Percentiles rank a stretch among this genome's conserved stretches.
Evolutionary conservation across 2,797 vertebrate genomes (phyloP).

Genomic region (Serranus cabrilla): DNA sequence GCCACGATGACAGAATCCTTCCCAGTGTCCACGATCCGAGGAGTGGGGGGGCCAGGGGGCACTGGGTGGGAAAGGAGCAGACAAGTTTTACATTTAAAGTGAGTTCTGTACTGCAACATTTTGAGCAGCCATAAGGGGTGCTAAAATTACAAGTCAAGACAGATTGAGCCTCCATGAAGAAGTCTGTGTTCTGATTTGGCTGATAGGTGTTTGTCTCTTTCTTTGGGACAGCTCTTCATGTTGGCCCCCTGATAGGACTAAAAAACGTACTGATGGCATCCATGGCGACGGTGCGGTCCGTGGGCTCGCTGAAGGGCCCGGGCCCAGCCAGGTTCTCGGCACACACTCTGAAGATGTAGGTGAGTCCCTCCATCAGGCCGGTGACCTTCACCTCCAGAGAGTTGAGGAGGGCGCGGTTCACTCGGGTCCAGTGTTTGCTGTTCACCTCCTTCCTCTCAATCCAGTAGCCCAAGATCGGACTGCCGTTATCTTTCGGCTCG

Average conservation of each 20-base stretch:
- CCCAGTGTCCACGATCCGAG: slow-evolving; percentile 92
- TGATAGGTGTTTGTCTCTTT: no score
- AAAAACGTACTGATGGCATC: slow-evolving; percentile 94
- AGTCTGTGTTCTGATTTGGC: background rate
- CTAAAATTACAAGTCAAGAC: background rate
- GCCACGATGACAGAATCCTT: slow-evolving; percentile 91
- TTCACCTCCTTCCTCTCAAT: slow-evolving; percentile 98
- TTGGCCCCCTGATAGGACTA: background rate
- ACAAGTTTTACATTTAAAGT: no score
- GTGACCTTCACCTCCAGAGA: slow-evolving; percentile 89
- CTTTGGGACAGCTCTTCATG: no score
- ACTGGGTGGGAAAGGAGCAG: slow-evolving; percentile 72
- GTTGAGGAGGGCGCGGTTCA: slow-evolving; percentile 92
- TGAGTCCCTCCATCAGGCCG: slow-evolving; percentile 95
- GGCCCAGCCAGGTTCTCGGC: slow-evolving; percentile 98
- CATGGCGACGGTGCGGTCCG: slow-evolving; percentile 91
- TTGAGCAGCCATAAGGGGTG: background rate
- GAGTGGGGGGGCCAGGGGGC: slow-evolving; percentile 94
- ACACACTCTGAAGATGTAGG: slow-evolving; percentile 97
- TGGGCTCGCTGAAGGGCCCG: slow-evolving; percentile 96
- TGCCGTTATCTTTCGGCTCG: slow-evolving; percentile 98
- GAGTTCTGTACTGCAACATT: background rate
- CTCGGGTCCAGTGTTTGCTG: slow-evolving; percentile 97
- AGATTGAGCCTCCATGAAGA: background rate
- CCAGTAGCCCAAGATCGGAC: slow-evolving; percentile 98